phyloP scores from a whole-genome alignment of 2,113 vertebrate species.

The Anarhynchus alexandrinus region DNA sequence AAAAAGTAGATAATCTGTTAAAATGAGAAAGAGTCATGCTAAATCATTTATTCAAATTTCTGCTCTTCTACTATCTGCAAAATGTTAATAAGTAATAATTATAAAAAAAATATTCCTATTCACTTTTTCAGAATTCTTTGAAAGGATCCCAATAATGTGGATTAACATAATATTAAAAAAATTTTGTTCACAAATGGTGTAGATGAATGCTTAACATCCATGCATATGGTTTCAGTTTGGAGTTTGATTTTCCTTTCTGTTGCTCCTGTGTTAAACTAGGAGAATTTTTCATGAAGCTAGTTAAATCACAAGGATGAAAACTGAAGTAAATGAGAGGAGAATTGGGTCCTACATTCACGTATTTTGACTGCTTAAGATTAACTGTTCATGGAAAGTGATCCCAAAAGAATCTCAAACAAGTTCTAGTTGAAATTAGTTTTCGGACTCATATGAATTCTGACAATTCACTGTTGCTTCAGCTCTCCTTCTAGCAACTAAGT shows the following conservation, averaged over 20 bases:
- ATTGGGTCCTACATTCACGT: neutral
- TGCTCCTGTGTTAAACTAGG: neutral
- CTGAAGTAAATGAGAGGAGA: neutral
- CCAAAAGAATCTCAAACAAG: neutral
- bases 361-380: neutral
- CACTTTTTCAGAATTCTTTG: neutral
- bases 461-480: constrained; percentile 13
- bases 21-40: neutral
- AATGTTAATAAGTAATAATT: neutral
- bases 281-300: neutral
- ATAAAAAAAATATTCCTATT: neutral
- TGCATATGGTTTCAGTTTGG: neutral
- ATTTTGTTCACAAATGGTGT: fast-evolving
- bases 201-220: neutral
- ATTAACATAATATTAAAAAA: neutral
- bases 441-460: constrained; percentile 17
- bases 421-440: constrained; percentile 34
- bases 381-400: neutral
- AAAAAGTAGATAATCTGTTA: neutral
- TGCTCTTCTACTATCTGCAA: neutral
- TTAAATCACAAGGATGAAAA: neutral
- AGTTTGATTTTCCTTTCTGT: neutral
- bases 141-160: neutral
- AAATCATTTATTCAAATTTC: neutral
- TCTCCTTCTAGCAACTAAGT: neutral